Percentiles rank a stretch among this genome's conserved stretches.
Conservation (phyloP, 2,888 invertebrate genomes). For the Rhaphigaster nebulosa region DNA sequence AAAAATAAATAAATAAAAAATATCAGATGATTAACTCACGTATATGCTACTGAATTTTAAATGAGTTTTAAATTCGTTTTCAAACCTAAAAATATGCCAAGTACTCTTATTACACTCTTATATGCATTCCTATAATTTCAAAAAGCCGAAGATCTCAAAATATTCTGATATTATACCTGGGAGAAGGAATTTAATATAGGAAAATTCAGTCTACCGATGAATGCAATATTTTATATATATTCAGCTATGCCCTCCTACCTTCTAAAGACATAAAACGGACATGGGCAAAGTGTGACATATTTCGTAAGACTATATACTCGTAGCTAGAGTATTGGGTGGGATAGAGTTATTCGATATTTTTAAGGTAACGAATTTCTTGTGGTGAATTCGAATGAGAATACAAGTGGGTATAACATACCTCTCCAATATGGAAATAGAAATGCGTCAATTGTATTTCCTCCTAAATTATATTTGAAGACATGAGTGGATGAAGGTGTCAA, state of each 20-base stretch:
- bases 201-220: neutral
- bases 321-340: neutral
- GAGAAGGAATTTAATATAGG: neutral
- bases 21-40: too few relatives aligned
- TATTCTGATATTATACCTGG: neutral
- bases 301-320: neutral
- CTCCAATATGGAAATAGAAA: neutral
- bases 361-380: neutral
- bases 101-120: too few relatives aligned
- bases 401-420: neutral
- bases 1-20: too few relatives aligned
- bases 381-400: conserved; percentile 16
- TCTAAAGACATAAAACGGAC: neutral
- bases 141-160: too few relatives aligned
- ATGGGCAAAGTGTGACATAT: neutral
- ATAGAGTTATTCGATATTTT: conserved; percentile 28
- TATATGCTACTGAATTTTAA: too few relatives aligned
- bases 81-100: too few relatives aligned
- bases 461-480: too few relatives aligned
- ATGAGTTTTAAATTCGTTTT: too few relatives aligned
- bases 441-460: neutral
- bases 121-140: too few relatives aligned
- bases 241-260: neutral
- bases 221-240: conserved; percentile 1
- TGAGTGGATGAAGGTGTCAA: too few relatives aligned